Conservation (phyloP, 2,113 vertebrate genomes). For the Mobula hypostoma region DNA sequence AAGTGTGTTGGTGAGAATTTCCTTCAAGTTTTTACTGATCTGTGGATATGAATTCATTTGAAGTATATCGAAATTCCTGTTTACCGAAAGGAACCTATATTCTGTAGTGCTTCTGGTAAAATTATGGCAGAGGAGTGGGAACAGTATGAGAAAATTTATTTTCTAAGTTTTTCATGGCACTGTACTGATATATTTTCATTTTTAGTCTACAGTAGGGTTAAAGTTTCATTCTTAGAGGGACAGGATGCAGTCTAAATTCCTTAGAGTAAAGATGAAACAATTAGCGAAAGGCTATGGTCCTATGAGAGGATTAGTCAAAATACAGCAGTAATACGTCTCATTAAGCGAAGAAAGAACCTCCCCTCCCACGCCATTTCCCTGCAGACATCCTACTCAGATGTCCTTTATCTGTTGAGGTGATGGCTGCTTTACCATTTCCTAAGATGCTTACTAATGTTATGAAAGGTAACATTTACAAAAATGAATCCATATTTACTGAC, state of each 20-base stretch:
- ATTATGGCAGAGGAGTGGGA: neutral
- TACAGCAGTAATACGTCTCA: slow-evolving; percentile 20
- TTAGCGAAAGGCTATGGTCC: slow-evolving; percentile 14
- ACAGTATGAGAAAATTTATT: neutral
- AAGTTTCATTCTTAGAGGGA: slow-evolving; percentile 28
- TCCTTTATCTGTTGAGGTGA: slow-evolving; percentile 1
- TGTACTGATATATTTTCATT: slow-evolving; percentile 12
- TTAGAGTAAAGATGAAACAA: slow-evolving; percentile 15
- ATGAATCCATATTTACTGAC: slow-evolving; percentile 33
- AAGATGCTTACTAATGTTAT: slow-evolving; percentile 31
- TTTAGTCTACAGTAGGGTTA: neutral
- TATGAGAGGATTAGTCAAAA: slow-evolving; percentile 33
- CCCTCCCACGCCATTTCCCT: slow-evolving; percentile 24
- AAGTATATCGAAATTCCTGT: neutral
- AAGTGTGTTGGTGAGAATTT: neutral
- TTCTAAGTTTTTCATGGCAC: neutral
- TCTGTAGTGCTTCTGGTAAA: neutral
- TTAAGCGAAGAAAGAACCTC: slow-evolving; percentile 5
- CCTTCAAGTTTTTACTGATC: neutral
- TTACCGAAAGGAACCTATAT: neutral
- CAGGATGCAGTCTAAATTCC: neutral
- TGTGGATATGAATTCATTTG: neutral
- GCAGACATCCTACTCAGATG: slow-evolving; percentile 14
- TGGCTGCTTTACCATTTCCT: slow-evolving; percentile 20
- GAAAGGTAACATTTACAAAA: slow-evolving; percentile 28